Evolutionary conservation across 2,797 vertebrate species (phyloP).

Genomic region (Podarcis siculus): DNA sequence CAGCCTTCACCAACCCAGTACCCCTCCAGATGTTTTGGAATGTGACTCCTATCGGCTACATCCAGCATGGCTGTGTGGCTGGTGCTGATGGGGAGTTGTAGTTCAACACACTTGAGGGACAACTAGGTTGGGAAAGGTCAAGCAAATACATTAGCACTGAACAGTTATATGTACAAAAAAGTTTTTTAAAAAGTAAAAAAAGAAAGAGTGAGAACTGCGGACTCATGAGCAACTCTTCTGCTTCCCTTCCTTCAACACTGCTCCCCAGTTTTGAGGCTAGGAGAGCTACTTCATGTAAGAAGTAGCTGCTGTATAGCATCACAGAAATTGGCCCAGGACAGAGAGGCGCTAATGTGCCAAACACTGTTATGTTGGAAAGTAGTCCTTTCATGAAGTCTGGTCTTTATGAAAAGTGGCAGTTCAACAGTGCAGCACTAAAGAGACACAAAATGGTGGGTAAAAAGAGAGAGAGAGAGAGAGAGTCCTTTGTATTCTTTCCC

Average conservation of each 20-base stretch:
- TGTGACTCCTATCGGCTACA: not conserved
- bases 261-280: not conserved
- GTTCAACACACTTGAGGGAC: not conserved
- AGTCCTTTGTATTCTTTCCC: slow-evolving; percentile 54
- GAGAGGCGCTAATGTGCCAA: not conserved
- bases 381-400: not conserved
- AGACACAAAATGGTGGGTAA: slow-evolving; percentile 51
- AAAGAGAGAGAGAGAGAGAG: slow-evolving; percentile 18
- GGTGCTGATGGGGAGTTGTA: not conserved
- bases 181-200: no score
- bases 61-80: not conserved
- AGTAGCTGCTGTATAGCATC: not conserved
- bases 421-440: slow-evolving; percentile 66
- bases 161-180: not conserved
- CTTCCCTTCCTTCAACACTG: not conserved
- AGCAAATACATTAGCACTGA: not conserved
- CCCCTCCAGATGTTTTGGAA: not conserved
- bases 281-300: not conserved
- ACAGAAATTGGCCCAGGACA: not conserved
- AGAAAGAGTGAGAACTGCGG: not conserved
- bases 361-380: not conserved
- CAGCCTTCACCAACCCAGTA: not conserved
- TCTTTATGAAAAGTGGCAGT: slow-evolving; percentile 29
- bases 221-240: not conserved
- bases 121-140: not conserved